phyloP scores from a whole-genome alignment of 23 tunicate species.

The Diplosoma virens region DNA sequence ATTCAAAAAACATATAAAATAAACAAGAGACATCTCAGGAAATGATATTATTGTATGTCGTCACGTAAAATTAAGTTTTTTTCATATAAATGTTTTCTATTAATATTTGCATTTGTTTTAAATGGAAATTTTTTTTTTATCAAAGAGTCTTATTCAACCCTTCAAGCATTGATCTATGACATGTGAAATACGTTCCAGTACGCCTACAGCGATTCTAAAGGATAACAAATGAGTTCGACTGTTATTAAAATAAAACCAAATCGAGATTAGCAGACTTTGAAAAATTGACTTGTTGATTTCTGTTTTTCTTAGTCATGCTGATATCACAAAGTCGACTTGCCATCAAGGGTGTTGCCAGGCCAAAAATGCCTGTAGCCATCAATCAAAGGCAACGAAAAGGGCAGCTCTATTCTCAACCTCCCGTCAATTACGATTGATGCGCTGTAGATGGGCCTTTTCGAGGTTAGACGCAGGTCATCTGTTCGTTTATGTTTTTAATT shows the following conservation, averaged over 20 bases:
- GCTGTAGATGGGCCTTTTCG: conserved; percentile 12
- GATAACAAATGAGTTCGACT: conserved; percentile 14
- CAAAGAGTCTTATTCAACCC: too few species aligned
- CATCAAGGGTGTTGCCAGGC: conserved; percentile 9
- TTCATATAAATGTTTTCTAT: too few species aligned
- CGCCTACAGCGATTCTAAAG: conserved; percentile 21
- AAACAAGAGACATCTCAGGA: too few species aligned
- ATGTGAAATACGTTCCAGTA: neutral
- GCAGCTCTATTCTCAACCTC: conserved; percentile 11
- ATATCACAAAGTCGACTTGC: conserved; percentile 7
- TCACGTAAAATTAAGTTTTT: too few species aligned
- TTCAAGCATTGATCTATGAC: conserved; percentile 22
- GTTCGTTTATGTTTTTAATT: neutral
- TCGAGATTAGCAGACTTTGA: conserved; percentile 26
- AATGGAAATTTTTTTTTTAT: too few species aligned
- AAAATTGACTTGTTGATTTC: conserved; percentile 21
- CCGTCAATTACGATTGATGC: conserved; percentile 29
- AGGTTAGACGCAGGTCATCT: conserved; percentile 22
- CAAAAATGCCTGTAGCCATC: conserved; percentile 23
- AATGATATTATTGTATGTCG: too few species aligned
- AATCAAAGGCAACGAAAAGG: neutral
- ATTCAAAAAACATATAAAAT: too few species aligned
- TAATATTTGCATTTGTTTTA: too few species aligned
- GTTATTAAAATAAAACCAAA: conserved; percentile 12
- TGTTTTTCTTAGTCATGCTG: conserved; percentile 1